Evolutionary conservation across 2,888 invertebrate genomes (phyloP), one percentile per base, ranked within the genome.

Genomic region (Cyrtodaria siliqua): DNA sequence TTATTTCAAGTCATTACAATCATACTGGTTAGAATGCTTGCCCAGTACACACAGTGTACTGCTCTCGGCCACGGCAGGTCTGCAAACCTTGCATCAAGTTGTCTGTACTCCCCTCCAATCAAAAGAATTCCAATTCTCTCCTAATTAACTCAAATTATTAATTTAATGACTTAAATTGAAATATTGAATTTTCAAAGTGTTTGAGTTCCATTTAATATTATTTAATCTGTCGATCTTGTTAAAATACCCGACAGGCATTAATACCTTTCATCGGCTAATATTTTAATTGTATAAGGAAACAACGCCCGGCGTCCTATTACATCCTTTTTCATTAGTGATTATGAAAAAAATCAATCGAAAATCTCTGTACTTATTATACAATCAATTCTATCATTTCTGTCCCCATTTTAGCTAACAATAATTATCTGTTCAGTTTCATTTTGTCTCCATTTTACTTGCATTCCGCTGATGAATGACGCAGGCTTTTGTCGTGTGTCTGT

Each of bases 341-440:
- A 24, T 42, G 26, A 44, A 47, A 68, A 73, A 63, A 75, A 75
- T 75, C 74, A 78, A 78, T 72, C 64, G 33, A 47, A 27, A 64
- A 53, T 55, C 62, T 55, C 47, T 69, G 68, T 63, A 69, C 63
- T 50, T 74, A 74, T 74, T 72, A 59, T 63, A 24, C 40, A 66
- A 73, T 73, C 72, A 55, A 73, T 73, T 66, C 72, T n/a, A 47
- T 60, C 33, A n/a, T n/a, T n/a, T n/a, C n/a, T n/a, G n/a, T n/a
- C 49, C 52, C 53, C 60, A 61, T 67, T 67, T 47, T 27, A 49
- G n/a, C n/a, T n/a, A 66, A 60, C 61, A 61, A 53, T 47, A 71
- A 52, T 27, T 47, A 53, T 61, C 66, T 38, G 49, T 47, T 62
- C n/a, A 14, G 55, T 24, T 67, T 66, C 53, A 33, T 50, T 59